A percentile compares a stretch with the other conserved stretches of the same genome.
These are phyloP conservation scores for Dolomedes plantarius DNA, from an alignment of 2,888 invertebrate genomes.

Conservation along the genomic window DNA sequence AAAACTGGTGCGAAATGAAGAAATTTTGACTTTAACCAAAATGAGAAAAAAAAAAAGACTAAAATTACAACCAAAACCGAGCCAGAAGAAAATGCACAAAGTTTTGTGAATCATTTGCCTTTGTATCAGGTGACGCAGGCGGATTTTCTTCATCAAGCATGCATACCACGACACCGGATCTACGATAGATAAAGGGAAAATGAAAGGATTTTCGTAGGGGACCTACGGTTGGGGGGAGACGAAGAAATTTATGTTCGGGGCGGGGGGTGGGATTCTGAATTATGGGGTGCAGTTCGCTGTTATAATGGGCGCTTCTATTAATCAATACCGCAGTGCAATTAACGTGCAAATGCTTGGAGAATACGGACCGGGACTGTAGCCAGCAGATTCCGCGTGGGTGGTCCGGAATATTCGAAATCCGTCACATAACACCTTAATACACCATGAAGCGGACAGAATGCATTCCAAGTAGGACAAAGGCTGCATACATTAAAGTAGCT, in stretches of 20 bases:
- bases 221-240: slow-evolving; percentile 12
- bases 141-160: slow-evolving; percentile 54
- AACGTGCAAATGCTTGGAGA: slow-evolving; percentile 65
- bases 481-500: background rate
- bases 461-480: slow-evolving; percentile 26
- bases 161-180: slow-evolving; percentile 65
- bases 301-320: slow-evolving; percentile 70
- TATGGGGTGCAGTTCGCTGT: slow-evolving; percentile 65
- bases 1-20: background rate
- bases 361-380: slow-evolving; percentile 31
- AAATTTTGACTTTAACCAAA: too few species aligned
- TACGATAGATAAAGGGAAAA: slow-evolving; percentile 58
- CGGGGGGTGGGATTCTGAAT: slow-evolving; percentile 40
- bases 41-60: background rate
- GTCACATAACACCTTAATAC: slow-evolving; percentile 62
- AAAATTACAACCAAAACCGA: background rate
- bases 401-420: slow-evolving; percentile 52
- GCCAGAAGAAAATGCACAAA: too few species aligned
- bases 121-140: slow-evolving; percentile 37
- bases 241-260: slow-evolving; percentile 55
- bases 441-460: slow-evolving; percentile 58
- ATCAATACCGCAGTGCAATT: slow-evolving; percentile 67
- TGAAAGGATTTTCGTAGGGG: slow-evolving; percentile 48
- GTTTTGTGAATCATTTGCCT: slow-evolving; percentile 64
- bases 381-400: slow-evolving; percentile 46